phyloP scores from a whole-genome alignment of 2,113 vertebrate species.

The Lamprotornis superbus region DNA sequence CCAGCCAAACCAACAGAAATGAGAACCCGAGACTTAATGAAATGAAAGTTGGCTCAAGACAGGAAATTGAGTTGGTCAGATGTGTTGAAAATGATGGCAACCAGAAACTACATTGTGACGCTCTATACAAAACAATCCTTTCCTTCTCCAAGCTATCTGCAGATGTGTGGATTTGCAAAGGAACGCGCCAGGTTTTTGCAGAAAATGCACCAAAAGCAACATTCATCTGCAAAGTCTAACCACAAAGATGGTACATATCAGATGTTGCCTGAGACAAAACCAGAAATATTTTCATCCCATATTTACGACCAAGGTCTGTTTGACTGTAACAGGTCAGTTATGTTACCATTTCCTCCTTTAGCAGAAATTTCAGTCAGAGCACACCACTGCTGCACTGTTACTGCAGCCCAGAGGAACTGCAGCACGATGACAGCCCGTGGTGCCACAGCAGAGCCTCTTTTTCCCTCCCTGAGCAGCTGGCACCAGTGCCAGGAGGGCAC shows the following conservation, averaged over 20 bases:
- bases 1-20: conserved; percentile 40
- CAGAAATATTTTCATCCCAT: background rate
- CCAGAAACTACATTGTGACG: conserved; percentile 37
- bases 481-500: accelerated
- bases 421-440: background rate
- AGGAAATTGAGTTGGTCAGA: conserved; percentile 76
- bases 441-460: background rate
- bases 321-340: background rate
- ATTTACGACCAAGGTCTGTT: background rate
- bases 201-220: background rate
- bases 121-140: background rate
- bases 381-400: background rate
- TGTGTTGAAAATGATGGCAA: conserved; percentile 67
- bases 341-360: background rate
- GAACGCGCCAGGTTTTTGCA: background rate
- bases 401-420: background rate
- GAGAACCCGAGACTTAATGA: conserved; percentile 40
- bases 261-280: background rate
- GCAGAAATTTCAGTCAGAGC: background rate
- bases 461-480: accelerated
- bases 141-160: background rate
- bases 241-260: background rate
- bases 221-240: background rate
- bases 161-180: background rate
- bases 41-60: conserved; percentile 57